Base-by-base conservation (phyloP, 1,140 invertebrate species). In the Sarcophaga bullata region DNA sequence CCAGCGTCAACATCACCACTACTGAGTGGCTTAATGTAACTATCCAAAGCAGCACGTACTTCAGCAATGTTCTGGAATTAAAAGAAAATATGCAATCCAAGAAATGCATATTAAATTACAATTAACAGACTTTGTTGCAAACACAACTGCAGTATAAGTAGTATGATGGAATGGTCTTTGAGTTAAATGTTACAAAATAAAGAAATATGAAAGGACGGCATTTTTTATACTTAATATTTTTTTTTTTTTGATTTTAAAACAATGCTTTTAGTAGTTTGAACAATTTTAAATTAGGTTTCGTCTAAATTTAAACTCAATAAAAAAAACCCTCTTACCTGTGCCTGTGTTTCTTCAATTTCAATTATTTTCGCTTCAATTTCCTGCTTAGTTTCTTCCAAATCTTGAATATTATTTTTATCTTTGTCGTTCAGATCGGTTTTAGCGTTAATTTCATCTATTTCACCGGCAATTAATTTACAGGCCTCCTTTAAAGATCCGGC, bases 281-380 rank as follows among this genome's bases (percentile, higher is more conserved):
- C 15, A 25, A 80, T 1, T 15, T 46, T 17, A 48, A 15, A 37
- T 37, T 37, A 82, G n/a, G 8, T 47, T 81, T 8, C 3, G 46
- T n/a, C n/a, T n/a, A 8, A 50, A 50, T 76, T 10, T 82, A 10
- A 73, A 19, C 49, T n/a, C n/a, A 37, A 17, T 58, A 52, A 78
- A 7, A 78, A 82, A 73, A 58, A 58, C 11, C 6, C 15, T 37
- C 49, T 80, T 80, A 85, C 84, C 48, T 90, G 88, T 25, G 87
- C 87, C 82, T 89, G 88, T 62, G 86, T 89, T 73, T 90, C 89
- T 83, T 89, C 89, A 68, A 90, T 89, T 85, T 90, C 89, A 62
- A 86, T 85, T n/a, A 90, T 90, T 83, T 90, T 90, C 17, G 86
- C 87, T 82, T 86, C 49, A 75, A 90, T 90, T 80, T 90, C 89